These are phyloP conservation scores for Pelobates cultripes DNA, from an alignment of 2,797 vertebrate species.

Conservation along the genomic window DNA sequence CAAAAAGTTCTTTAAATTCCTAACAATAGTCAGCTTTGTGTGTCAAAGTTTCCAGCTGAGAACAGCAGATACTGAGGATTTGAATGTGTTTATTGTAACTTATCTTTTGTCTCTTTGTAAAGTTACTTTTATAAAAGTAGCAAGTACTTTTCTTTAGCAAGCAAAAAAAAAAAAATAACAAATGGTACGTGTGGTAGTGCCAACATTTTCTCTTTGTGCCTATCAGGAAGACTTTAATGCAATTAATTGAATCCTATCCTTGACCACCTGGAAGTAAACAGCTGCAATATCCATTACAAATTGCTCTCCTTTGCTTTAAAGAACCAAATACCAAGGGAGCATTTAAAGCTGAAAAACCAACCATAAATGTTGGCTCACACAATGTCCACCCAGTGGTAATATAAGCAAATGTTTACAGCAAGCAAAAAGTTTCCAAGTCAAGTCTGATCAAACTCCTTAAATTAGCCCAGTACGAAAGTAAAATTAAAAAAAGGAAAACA, in stretches of 20 bases:
- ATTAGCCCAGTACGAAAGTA: conserved; percentile 74
- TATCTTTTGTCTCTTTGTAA: conserved; percentile 48
- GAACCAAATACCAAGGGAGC: conserved; percentile 64
- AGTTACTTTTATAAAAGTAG: conserved; percentile 22
- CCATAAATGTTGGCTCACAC: conserved; percentile 62
- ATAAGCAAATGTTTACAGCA: conserved; percentile 73
- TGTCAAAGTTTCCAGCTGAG: conserved; percentile 58
- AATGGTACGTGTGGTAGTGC: conserved; percentile 12
- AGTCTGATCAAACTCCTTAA: conserved; percentile 70
- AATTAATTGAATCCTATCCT: conserved; percentile 57
- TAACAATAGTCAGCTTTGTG: conserved; percentile 34
- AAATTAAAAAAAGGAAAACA: conserved; percentile 60
- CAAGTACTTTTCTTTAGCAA: not conserved
- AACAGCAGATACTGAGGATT: conserved; percentile 45
- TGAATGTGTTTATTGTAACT: conserved; percentile 50
- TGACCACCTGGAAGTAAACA: conserved; percentile 64
- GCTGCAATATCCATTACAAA: conserved; percentile 57
- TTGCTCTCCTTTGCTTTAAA: conserved; percentile 61
- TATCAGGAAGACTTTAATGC: conserved; percentile 34
- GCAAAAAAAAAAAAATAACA: not conserved
- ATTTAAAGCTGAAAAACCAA: conserved; percentile 66
- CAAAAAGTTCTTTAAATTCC: conserved; percentile 22
- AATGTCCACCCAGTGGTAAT: conserved; percentile 72
- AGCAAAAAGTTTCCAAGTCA: conserved; percentile 65
- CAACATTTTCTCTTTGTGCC: conserved; percentile 14